Base-by-base conservation (phyloP, 2,888 invertebrate species). In the Therioaphis trifolii region DNA sequence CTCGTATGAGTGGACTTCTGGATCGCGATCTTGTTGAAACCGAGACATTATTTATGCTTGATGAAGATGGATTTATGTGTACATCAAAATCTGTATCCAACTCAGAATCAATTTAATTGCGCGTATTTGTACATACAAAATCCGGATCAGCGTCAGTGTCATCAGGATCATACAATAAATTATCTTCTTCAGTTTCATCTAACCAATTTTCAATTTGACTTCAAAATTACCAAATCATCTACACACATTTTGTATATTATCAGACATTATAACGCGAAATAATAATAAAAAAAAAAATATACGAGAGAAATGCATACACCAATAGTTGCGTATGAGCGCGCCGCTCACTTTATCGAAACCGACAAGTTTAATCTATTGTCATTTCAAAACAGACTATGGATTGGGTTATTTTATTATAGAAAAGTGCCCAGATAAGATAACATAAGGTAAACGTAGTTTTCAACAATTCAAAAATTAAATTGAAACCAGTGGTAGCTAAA, bases 1-100 rank as follows among this genome's bases (percentile, higher is more conserved):
- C 71, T 71, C 71, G 71, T 63, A 74, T 21, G n/a, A 85, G 35
- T 29, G 79, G 71, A 27, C 52, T 76, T 77, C 79, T 74, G n/a
- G 61, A 52, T 55, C 40, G 61, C 58, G 61, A 49, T 58, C 58
- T n/a, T 58, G 29, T 61, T 84, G 24, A 14, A 61, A 55, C 21
- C 68, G 68, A 43, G 40, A 9, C 24, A 58, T 27, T 29, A 35
- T 78, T 76, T 76, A 68, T 58, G 74, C 46, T 55, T 52, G 43
- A 55, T 63, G 63, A 29, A 63, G 63, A 63, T 15, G 29, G 63
- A 63, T 63, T 40, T 66, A 40, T 66, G 66, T 66, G 18, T 66
- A 35, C 49, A n/a, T 52, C n/a, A n/a, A 66, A n/a, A 40, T 66
- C 11, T 66, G 66, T 66, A 35, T 66, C 9, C n/a, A 35, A 66